Conservation (phyloP, 2,888 invertebrate genomes). For the Tenthredo notha region DNA sequence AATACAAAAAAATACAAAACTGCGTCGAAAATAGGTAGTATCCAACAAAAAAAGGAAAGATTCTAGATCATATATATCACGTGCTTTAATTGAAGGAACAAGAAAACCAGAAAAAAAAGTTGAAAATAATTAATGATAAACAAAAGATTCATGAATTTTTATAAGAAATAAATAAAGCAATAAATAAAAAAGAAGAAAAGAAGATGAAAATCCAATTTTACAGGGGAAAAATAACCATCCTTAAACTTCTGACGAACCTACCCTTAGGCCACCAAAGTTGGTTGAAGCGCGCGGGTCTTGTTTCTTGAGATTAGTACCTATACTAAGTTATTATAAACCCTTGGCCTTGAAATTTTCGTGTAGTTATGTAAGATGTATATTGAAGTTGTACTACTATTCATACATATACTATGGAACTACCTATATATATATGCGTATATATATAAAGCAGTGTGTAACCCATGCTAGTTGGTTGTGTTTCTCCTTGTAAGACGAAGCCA, state of each 20-base stretch:
- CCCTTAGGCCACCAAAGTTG: not conserved
- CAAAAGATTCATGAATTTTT: not conserved
- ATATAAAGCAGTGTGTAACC: no score
- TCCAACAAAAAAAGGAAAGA: no score
- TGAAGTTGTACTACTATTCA: not conserved
- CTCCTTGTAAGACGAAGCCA: not conserved
- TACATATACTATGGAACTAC: not conserved
- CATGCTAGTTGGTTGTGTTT: not conserved
- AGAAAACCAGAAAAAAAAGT: not conserved
- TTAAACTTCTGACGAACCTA: not conserved
- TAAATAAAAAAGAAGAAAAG: not conserved
- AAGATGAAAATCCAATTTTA: not conserved
- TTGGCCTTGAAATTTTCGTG: slow-evolving; percentile 26
- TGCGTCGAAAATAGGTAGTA: no score
- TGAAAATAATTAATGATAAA: not conserved
- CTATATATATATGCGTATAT: not conserved
- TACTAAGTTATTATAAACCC: slow-evolving; percentile 21
- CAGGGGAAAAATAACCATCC: not conserved
- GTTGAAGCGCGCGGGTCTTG: not conserved
- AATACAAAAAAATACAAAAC: no score
- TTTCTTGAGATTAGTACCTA: not conserved
- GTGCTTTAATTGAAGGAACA: no score
- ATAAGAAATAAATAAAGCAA: not conserved
- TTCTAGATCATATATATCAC: no score
- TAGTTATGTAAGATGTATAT: not conserved